Percentiles rank a stretch among this genome's conserved stretches.
phyloP scores from a whole-genome alignment of 1,140 invertebrate genomes.

The Drosophila lini region DNA sequence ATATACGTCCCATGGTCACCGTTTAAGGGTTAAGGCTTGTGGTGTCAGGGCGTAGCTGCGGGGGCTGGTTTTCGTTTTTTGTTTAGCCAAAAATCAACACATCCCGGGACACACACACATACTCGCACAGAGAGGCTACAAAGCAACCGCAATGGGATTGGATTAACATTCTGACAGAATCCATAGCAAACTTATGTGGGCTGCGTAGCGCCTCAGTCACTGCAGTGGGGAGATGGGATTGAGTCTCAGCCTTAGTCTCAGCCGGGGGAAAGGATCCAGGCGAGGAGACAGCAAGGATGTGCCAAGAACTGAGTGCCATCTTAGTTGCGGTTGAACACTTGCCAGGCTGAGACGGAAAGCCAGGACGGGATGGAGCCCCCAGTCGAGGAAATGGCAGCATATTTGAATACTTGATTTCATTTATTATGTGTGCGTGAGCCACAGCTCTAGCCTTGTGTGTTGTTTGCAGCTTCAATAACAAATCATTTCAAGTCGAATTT shows the following conservation, averaged over 20 bases:
- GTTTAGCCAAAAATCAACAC: slow-evolving; percentile 62
- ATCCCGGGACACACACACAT: slow-evolving; percentile 26
- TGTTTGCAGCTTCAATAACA: slow-evolving; percentile 14
- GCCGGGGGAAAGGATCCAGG: neutral
- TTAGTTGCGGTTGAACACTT: slow-evolving; percentile 76
- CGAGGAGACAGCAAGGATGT: slow-evolving; percentile 1
- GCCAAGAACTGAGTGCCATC: slow-evolving; percentile 51
- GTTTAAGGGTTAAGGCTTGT: slow-evolving; percentile 5
- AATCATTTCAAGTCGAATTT: slow-evolving; percentile 21
- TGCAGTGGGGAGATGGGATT: neutral
- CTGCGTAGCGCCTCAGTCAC: neutral
- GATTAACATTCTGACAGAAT: slow-evolving; percentile 73
- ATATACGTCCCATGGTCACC: neutral
- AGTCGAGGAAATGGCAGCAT: slow-evolving; percentile 43
- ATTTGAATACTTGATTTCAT: slow-evolving; percentile 75
- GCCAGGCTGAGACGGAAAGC: slow-evolving; percentile 38
- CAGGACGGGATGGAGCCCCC: neutral
- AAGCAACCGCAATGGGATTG: slow-evolving; percentile 80
- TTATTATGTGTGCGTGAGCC: slow-evolving; percentile 37
- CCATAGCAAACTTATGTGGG: slow-evolving; percentile 56
- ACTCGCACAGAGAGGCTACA: slow-evolving; percentile 48
- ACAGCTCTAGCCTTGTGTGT: slow-evolving; percentile 2
- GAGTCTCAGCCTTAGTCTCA: neutral
- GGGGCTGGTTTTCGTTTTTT: slow-evolving; percentile 33
- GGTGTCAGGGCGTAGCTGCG: neutral